Conservation (phyloP, 2,888 invertebrate species). For the Dorcus parallelipipedus region DNA sequence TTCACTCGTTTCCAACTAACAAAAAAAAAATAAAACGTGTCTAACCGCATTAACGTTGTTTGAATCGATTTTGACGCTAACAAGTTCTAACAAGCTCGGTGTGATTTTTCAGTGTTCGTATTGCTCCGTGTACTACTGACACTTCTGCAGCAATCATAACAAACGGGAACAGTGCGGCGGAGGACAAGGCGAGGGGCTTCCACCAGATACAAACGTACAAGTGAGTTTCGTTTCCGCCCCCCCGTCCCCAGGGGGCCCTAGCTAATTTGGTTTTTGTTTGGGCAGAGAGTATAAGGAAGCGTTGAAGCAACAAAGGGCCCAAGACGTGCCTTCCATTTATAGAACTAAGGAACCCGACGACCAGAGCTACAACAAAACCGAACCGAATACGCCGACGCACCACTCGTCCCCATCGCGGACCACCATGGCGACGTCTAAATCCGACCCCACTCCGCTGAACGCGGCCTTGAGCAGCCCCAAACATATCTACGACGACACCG, state of each 20-base stretch:
- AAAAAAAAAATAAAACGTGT: neutral
- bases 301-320: constrained; percentile 77
- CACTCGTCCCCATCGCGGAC: constrained; percentile 47
- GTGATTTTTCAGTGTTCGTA: constrained; percentile 47
- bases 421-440: constrained; percentile 48
- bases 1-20: neutral
- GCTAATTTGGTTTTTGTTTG: constrained; percentile 23
- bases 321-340: constrained; percentile 69
- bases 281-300: constrained; percentile 86
- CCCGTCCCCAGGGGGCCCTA: no score
- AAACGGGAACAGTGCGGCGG: constrained; percentile 58
- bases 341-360: constrained; percentile 62
- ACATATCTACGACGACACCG: constrained; percentile 56
- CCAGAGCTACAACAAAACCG: constrained; percentile 52
- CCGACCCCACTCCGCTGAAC: constrained; percentile 51
- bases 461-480: constrained; percentile 52
- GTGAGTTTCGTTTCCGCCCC: constrained; percentile 48
- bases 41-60: neutral
- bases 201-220: constrained; percentile 74
- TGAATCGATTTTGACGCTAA: neutral
- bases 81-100: constrained; percentile 19
- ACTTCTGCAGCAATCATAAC: constrained; percentile 22
- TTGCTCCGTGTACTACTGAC: constrained; percentile 57
- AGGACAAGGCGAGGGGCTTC: constrained; percentile 65
- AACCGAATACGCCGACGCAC: constrained; percentile 52